phyloP scores from a whole-genome alignment of 2,888 invertebrate species.

The Leptinotarsa haldemani region DNA sequence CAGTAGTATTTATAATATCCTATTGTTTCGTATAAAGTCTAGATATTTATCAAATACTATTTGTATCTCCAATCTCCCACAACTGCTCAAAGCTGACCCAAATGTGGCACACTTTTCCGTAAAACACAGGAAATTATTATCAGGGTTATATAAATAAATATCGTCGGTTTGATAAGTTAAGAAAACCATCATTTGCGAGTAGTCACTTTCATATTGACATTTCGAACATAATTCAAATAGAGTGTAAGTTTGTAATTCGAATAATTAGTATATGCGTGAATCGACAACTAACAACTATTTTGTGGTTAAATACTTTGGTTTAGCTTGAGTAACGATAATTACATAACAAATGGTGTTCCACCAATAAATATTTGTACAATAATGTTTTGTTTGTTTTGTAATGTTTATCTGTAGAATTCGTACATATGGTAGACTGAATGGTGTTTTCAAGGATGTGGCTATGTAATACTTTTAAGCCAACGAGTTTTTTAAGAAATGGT shows the following conservation, averaged over 20 bases:
- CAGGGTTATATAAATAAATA: slow-evolving; percentile 4
- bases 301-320: neutral
- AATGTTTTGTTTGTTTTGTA: slow-evolving; percentile 1
- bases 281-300: too few species aligned
- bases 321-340: slow-evolving; percentile 8
- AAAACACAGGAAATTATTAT: neutral
- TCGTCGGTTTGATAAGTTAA: neutral
- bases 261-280: too few species aligned
- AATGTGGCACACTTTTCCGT: neutral
- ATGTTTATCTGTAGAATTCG: neutral
- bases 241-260: too few species aligned
- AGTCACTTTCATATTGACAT: neutral
- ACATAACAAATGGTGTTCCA: neutral
- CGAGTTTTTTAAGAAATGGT: too few species aligned
- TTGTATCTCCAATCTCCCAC: too few species aligned
- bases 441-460: neutral
- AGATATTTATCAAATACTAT: too few species aligned
- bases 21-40: too few species aligned
- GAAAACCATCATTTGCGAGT: slow-evolving; percentile 10
- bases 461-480: too few species aligned
- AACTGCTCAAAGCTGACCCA: neutral
- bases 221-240: neutral
- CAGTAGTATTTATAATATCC: too few species aligned
- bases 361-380: slow-evolving; percentile 1
- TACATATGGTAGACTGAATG: neutral